Evolutionary conservation across 2,797 vertebrate genomes (phyloP), one percentile per base, ranked within the genome.

Genomic region (Onychomys torridus): DNA sequence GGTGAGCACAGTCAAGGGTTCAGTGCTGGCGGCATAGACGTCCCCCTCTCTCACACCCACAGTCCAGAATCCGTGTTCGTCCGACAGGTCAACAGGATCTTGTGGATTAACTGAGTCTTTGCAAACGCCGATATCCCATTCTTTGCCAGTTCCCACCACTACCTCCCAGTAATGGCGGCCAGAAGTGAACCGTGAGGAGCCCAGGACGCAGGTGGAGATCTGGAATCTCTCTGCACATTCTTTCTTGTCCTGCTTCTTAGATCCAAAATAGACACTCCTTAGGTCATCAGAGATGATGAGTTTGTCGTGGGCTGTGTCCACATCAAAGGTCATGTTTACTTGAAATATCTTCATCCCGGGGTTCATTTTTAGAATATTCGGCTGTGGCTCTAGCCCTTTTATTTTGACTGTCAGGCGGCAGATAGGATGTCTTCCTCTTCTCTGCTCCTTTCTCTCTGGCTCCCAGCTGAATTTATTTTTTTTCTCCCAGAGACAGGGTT

Each of bases 271-370:
- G 49, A 96, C 69, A 0, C 5, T 75, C 52, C 32, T 55, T 49
- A 76, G 63, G 57, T 96, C 89, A 11, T 90, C 63, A 32, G 93
- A 92, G 59, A 95, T 23, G 40, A 90, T 0, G 34, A 96, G 81
- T 11, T 49, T 0, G 2, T 75, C 75, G 21, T 75, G 52, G 43
- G 97, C 81, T 5, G 79, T 76, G 49, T 90, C 75, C 5, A n/a
- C 7, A 14, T 96, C 85, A 25, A 92, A 75, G 49, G 85, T 96
- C 81, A 93, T 6, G 3, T 67, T 61, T 69, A 81, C 90, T 96
- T n/a, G n/a, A n/a, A n/a, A n/a, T n/a, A n/a, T n/a, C n/a, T n/a
- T n/a, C n/a, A n/a, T n/a, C n/a, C n/a, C n/a, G n/a, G n/a, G n/a
- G n/a, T n/a, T n/a, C n/a, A n/a, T n/a, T n/a, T n/a, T n/a, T n/a